phyloP scores from a whole-genome alignment of 2,797 vertebrate species.

The Aphelocoma californica region DNA sequence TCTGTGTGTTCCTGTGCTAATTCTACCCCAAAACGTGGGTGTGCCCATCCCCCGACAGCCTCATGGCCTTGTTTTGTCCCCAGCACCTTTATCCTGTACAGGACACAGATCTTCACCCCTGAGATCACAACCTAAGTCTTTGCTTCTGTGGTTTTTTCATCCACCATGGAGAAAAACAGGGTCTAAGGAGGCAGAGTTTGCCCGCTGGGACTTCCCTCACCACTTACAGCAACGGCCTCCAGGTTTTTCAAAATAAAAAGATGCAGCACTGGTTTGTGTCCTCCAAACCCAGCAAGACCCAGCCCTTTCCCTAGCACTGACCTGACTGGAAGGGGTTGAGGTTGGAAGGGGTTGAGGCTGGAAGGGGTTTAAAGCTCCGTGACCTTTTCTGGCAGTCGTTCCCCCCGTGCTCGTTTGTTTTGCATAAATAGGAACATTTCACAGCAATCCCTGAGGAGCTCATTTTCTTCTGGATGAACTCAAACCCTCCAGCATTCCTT shows the following conservation, averaged over 20 bases:
- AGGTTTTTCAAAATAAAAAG: not conserved
- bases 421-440: not conserved
- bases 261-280: not conserved
- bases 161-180: accelerated
- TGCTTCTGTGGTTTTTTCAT: not conserved
- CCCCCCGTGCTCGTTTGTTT: not conserved
- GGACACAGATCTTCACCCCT: not conserved
- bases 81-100: not conserved
- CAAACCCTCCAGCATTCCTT: not conserved
- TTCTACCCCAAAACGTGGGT: not conserved
- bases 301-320: not conserved
- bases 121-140: not conserved
- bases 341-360: not conserved
- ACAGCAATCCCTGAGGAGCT: not conserved
- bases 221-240: accelerated
- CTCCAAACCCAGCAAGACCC: not conserved
- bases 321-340: not conserved
- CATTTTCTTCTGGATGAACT: not conserved
- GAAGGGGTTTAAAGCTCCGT: not conserved
- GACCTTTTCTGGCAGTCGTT: not conserved
- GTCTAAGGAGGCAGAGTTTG: not conserved
- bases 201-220: not conserved
- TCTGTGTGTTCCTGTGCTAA: not conserved
- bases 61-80: not conserved
- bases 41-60: not conserved